Percentiles rank a stretch among this genome's conserved stretches.
phyloP scores from a whole-genome alignment of 2,888 invertebrate species.

The Trichacis sp. region DNA sequence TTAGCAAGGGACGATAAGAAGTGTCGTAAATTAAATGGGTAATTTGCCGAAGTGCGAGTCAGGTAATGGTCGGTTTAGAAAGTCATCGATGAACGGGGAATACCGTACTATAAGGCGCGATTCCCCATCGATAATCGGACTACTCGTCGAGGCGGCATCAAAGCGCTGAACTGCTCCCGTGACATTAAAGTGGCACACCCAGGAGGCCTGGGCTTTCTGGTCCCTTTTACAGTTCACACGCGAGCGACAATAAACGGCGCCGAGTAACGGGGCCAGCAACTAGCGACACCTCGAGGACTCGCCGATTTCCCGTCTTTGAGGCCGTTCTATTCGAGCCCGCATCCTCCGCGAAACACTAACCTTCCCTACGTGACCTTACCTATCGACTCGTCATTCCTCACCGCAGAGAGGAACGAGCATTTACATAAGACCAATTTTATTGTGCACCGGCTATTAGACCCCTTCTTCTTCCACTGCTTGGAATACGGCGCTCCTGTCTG shows the following conservation, averaged over 20 bases:
- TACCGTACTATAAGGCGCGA: constrained; percentile 37
- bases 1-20: not conserved
- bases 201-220: constrained; percentile 37
- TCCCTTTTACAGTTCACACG: constrained; percentile 40
- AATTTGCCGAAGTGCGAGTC: not conserved
- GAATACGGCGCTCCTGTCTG: not conserved
- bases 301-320: not conserved
- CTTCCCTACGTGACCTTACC: constrained; percentile 56
- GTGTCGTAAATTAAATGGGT: constrained; percentile 9
- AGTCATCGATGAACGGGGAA: constrained; percentile 36
- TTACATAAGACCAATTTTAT: constrained; percentile 47
- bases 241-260: constrained; percentile 32
- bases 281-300: constrained; percentile 6
- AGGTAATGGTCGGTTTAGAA: constrained; percentile 35
- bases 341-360: constrained; percentile 35
- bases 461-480: not conserved
- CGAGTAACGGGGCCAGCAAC: constrained; percentile 22
- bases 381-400: constrained; percentile 49
- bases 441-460: not conserved
- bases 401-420: constrained; percentile 31
- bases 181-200: constrained; percentile 59
- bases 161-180: constrained; percentile 52
- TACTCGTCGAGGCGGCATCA: constrained; percentile 36
- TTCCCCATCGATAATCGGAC: constrained; percentile 35
- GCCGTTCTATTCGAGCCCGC: constrained; percentile 8